Percentiles rank a stretch among this genome's conserved stretches.
phyloP scores from a whole-genome alignment of 2,797 vertebrate genomes.

The Micropoecilia bifurca region DNA sequence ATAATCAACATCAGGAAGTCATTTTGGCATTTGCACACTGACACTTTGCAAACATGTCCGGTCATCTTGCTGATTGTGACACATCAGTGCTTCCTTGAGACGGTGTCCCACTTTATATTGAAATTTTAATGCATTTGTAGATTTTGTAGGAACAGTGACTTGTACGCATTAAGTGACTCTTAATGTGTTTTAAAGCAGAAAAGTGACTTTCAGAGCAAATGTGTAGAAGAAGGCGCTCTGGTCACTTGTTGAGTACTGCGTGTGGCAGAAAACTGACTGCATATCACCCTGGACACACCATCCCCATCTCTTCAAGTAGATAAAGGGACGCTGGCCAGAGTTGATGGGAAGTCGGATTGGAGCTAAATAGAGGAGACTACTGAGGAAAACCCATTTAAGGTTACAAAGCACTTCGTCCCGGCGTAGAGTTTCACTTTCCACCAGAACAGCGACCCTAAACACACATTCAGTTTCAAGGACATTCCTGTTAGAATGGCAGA shows the following conservation, averaged over 20 bases:
- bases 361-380: neutral
- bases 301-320: neutral
- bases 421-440: neutral
- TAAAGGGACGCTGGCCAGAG: neutral
- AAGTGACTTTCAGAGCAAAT: neutral
- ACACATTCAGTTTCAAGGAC: neutral
- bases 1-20: constrained; percentile 82
- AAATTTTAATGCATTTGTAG: neutral
- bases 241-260: neutral
- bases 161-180: neutral
- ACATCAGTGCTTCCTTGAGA: constrained; percentile 35
- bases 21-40: constrained; percentile 50
- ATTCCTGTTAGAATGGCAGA: neutral
- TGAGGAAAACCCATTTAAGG: neutral
- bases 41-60: constrained; percentile 47
- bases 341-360: neutral
- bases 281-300: neutral
- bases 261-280: neutral
- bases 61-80: constrained; percentile 66
- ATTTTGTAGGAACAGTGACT: neutral
- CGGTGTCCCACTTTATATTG: constrained; percentile 17
- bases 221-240: neutral
- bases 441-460: neutral
- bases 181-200: neutral
- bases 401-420: neutral